Percentiles rank a stretch among this genome's conserved stretches.
phyloP scores from a whole-genome alignment of 1,140 invertebrate species.

The Drosophila obscura region DNA sequence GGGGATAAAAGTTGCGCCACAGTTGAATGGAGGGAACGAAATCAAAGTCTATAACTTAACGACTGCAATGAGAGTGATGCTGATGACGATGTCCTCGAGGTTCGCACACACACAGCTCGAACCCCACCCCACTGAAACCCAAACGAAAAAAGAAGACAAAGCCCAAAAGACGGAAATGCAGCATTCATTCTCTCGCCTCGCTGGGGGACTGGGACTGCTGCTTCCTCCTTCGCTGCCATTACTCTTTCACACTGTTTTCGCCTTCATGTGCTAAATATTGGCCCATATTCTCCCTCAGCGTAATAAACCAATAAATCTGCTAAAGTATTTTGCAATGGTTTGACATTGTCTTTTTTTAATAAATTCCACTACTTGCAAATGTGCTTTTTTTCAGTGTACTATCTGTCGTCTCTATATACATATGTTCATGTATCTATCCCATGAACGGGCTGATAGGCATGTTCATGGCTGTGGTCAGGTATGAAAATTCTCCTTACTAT shows the following conservation, averaged over 20 bases:
- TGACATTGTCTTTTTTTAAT: slow-evolving; percentile 27
- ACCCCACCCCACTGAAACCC: slow-evolving; percentile 18
- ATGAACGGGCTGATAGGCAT: slow-evolving; percentile 11
- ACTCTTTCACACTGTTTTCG: slow-evolving; percentile 22
- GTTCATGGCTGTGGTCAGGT: slow-evolving; percentile 28
- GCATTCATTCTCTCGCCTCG: slow-evolving; percentile 59
- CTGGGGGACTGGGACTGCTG: not conserved
- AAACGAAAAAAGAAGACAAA: slow-evolving; percentile 49
- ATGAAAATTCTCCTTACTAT: slow-evolving; percentile 2
- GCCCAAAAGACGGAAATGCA: slow-evolving; percentile 67
- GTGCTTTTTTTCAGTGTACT: slow-evolving; percentile 52
- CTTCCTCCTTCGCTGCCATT: not conserved
- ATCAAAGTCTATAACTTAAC: slow-evolving; percentile 70
- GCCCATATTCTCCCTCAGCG: slow-evolving; percentile 50
- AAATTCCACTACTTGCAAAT: slow-evolving; percentile 54
- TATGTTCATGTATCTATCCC: slow-evolving; percentile 1
- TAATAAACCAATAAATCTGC: slow-evolving; percentile 71
- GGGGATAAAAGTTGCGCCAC: slow-evolving; percentile 24
- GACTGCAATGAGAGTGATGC: slow-evolving; percentile 35
- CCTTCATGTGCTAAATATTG: slow-evolving; percentile 53
- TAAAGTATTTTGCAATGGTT: slow-evolving; percentile 15
- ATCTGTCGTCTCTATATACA: slow-evolving; percentile 47
- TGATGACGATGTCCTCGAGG: slow-evolving; percentile 35
- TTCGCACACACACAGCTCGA: slow-evolving; percentile 6
- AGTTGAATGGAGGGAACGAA: slow-evolving; percentile 45